These are phyloP conservation scores for Tapera naevia DNA, from an alignment of 2,797 vertebrate genomes.

Conservation along the genomic window DNA sequence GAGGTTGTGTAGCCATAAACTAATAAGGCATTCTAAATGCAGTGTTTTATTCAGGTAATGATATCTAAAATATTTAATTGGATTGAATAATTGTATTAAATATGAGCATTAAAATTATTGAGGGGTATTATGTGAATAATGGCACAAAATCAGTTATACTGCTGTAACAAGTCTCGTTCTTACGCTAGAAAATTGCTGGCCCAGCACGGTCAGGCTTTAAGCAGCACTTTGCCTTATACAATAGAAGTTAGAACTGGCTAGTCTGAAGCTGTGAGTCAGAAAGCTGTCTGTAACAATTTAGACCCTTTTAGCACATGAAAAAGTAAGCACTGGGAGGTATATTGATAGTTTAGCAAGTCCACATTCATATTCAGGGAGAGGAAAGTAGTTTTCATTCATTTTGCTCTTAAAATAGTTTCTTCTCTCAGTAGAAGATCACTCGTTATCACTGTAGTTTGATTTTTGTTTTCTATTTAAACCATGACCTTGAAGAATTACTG, in stretches of 20 bases:
- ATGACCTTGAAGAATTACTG: not conserved
- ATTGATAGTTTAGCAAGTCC: not conserved
- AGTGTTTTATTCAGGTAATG: not conserved
- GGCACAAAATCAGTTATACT: not conserved
- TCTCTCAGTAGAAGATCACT: not conserved
- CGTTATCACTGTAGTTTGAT: not conserved
- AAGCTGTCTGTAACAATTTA: not conserved
- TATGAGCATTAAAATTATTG: not conserved
- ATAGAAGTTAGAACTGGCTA: not conserved
- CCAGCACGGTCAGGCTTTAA: not conserved
- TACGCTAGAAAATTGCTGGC: not conserved
- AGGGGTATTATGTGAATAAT: not conserved
- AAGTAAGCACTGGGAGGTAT: constrained; percentile 21
- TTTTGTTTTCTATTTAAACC: constrained; percentile 31
- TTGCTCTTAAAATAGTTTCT: not conserved
- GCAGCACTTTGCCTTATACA: not conserved
- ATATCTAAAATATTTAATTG: constrained; percentile 19
- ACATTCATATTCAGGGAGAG: not conserved
- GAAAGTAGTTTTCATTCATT: not conserved
- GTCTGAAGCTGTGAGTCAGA: not conserved
- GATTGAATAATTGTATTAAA: constrained; percentile 30
- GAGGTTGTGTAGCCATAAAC: not conserved
- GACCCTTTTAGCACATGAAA: not conserved
- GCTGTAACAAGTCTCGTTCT: not conserved
- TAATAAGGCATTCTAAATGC: not conserved